Base-by-base conservation (phyloP, 2,888 invertebrate genomes). In the Nysson spinosus region DNA sequence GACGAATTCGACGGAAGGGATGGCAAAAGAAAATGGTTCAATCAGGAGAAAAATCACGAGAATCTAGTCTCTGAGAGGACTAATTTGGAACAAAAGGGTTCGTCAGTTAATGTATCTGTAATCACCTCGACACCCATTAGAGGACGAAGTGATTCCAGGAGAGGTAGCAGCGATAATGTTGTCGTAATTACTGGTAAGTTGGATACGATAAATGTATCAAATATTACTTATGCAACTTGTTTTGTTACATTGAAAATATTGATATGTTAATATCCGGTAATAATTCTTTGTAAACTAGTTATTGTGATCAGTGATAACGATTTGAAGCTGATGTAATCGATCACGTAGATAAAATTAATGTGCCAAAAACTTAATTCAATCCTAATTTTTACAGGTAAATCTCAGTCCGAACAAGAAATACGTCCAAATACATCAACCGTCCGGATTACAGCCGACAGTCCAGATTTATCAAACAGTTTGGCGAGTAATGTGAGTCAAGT, bases 401-500 rank as follows among this genome's bases (percentile, higher is more conserved):
- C 80, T 17, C 78, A 79, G 66, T 17, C 75, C 16, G 84, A 85
- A 0, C 68, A 71, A 43, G 84, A 84, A 14, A 54, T 82, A 61
- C 88, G 88, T 72, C 73, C 86, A 39, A 89, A 89, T 44, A 89
- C 89, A 35, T 89, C 90, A 26, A 86, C 83, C 30, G 89, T 90
- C 54, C 88, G 88, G 11, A 90, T 90, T 58, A 90, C 88, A 70
- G 86, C 89, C 1, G 89, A 90, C 58, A 83, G 88, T 77, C 89
- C 90, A 37, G 90, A 92, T 81, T 88, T 90, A 62, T 92, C 92
- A n/a, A 94, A 94, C 87, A 93, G 94, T 78, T 88, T 94, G 73
- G 92, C 92, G 1, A 91, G 93, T 28, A 92, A 92, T 69, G 91
- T 93, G 44, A 94, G 93, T 52, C 93, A 93, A 80, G 94, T 95